These are phyloP conservation scores for Ophiothrix spiculata DNA, from an alignment of 35 echinoderm and acorn worm species.

Conservation along the genomic window DNA sequence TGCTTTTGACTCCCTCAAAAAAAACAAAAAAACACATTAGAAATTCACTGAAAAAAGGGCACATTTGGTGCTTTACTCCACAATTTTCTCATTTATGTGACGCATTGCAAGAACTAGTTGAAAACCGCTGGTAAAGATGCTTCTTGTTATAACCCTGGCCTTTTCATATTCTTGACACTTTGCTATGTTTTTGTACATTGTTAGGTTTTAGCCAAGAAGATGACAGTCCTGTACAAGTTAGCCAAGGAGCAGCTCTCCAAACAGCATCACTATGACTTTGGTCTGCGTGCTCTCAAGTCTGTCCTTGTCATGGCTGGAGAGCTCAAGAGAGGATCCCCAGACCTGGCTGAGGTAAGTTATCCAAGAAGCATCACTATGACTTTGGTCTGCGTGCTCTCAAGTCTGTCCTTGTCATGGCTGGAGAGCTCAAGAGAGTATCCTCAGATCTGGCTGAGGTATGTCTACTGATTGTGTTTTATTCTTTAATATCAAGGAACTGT, in stretches of 20 bases:
- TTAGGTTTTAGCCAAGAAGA: constrained; percentile 93
- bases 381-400: constrained; percentile 95
- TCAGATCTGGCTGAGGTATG: constrained; percentile 89
- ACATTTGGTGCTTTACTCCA: too few relatives aligned
- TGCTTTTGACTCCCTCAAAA: too few relatives aligned
- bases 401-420: constrained; percentile 98
- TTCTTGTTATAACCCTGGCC: too few relatives aligned
- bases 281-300: constrained; percentile 89
- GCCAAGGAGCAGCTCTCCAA: constrained; percentile 96
- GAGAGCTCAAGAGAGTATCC: constrained; percentile 98
- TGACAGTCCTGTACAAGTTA: constrained; percentile 98
- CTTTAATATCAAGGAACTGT: too few relatives aligned
- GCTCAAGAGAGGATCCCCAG: constrained; percentile 98
- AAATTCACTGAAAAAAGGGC: too few relatives aligned
- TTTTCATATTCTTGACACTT: too few relatives aligned
- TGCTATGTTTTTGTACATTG: background rate
- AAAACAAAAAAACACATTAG: too few relatives aligned
- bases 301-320: constrained; percentile 99
- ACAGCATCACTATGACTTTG: constrained; percentile 99
- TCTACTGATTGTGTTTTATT: too few relatives aligned
- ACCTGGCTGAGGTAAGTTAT: constrained; percentile 86
- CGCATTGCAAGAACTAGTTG: too few relatives aligned
- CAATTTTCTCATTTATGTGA: too few relatives aligned
- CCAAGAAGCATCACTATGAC: constrained; percentile 99
- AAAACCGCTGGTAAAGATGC: too few relatives aligned